Percentiles rank a stretch among this genome's conserved stretches.
phyloP scores from a whole-genome alignment of 2,797 vertebrate species.

The Sarcophilus harrisii region DNA sequence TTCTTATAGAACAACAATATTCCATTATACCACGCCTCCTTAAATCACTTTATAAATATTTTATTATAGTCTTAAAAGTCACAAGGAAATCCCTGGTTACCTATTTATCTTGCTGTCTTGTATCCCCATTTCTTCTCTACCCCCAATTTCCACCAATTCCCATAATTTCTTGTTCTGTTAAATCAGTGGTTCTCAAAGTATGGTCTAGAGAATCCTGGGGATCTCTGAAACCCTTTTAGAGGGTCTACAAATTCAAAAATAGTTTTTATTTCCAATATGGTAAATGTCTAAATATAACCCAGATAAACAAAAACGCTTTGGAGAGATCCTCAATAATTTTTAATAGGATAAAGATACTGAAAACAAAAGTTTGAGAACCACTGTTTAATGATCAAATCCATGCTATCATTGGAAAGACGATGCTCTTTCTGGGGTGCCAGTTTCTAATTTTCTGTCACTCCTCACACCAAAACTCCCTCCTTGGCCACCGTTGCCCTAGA shows the following conservation, averaged over 20 bases:
- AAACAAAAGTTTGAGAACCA: too few relatives aligned
- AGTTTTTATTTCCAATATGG: too few relatives aligned
- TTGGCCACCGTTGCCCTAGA: background rate
- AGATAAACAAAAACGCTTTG: too few relatives aligned
- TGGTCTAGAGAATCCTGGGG: too few relatives aligned
- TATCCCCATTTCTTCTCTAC: background rate
- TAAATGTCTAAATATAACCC: too few relatives aligned
- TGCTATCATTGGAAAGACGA: background rate
- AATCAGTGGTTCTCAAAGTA: background rate
- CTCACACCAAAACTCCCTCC: background rate
- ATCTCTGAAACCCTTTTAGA: too few relatives aligned
- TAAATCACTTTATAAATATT: background rate
- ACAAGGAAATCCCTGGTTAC: background rate
- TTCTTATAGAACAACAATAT: too few relatives aligned
- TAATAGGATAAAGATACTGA: too few relatives aligned
- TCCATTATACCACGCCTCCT: background rate
- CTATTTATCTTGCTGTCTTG: background rate
- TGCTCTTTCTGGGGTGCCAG: background rate
- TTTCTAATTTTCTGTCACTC: background rate
- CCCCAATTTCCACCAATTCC: background rate
- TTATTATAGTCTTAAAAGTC: background rate
- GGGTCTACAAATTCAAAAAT: too few relatives aligned
- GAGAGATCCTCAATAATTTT: too few relatives aligned
- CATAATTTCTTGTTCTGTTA: background rate
- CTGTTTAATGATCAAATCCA: background rate